Base-by-base conservation (phyloP, 2,888 invertebrate species). In the Erebia epiphron region DNA sequence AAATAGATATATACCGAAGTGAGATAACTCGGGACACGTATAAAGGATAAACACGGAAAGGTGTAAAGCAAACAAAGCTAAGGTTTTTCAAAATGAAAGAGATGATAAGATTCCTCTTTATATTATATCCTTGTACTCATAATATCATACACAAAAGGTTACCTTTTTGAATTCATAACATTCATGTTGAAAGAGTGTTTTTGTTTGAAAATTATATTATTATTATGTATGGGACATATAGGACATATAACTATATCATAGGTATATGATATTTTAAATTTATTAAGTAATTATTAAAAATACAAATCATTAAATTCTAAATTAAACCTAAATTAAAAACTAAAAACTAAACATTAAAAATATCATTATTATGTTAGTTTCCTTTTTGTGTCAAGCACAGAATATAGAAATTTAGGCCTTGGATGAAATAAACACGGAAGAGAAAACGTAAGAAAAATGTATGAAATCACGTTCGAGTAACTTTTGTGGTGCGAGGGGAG, bases 11-110 rank as follows among this genome's bases (percentile, higher is more conserved):
- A 43, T 43, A 66, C 66, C 5, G 46, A 56, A 16, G 26, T 35
- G 41, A 43, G 21, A 56, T 65, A 65, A 21, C 54, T 18, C 43
- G 66, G 66, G 66, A 14, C 66, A 57, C 54, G 56, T 57, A 41
- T 66, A 14, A 56, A 57, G 46, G 43, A 66, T 57, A 57, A 56
- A 18, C 21, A 66, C 9, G n/a, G 43, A 49, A 63, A 61, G 43
- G 26, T 18, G 43, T 43, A 41, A 41, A 26, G 14, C 35, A 52
- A 63, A 52, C 52, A 64, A 64, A 35, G 64, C 35, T 35, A 52
- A n/a, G 4, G n/a, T 63, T 62, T 41, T 18, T 50, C 26, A 52
- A 35, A 64, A 64, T 35, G 35, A 64, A 64, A 57, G 56, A 21
- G 26, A 13, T 57, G 26, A 57, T 57, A 57, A 57, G 56, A 57